Evolutionary conservation across 2,113 vertebrate genomes (phyloP).

Genomic region (Coryphaenoides rupestris): DNA sequence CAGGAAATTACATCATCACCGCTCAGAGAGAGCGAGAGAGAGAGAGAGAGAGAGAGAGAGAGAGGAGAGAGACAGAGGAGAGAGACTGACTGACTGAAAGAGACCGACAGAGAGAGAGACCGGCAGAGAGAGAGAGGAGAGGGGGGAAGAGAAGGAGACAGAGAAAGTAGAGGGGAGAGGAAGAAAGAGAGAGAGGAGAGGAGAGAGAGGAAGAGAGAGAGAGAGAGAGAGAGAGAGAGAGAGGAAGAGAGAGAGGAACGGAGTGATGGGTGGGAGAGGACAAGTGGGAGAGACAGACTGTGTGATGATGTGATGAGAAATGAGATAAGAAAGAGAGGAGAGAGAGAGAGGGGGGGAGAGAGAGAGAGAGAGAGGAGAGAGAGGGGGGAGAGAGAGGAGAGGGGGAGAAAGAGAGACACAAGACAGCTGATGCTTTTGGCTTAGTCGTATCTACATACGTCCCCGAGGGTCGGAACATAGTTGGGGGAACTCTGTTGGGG

Average conservation of each 20-base stretch:
- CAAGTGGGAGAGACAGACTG: too few species aligned
- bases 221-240: background rate
- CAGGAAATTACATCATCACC: background rate
- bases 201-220: background rate
- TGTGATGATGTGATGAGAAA: too few species aligned
- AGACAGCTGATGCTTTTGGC: background rate
- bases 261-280: too few species aligned
- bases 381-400: background rate
- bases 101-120: background rate
- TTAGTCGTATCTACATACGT: background rate
- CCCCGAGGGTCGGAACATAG: constrained; percentile 8
- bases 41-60: background rate
- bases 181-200: background rate
- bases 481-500: constrained; percentile 6
- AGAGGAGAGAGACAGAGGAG: background rate
- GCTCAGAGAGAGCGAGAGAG: background rate
- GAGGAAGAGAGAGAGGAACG: too few species aligned
- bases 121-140: background rate
- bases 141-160: background rate
- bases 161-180: background rate
- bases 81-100: too few species aligned
- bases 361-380: background rate
- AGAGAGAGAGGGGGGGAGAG: background rate
- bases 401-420: background rate
- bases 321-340: background rate